Conservation (phyloP, 2,888 invertebrate genomes). For the Drosophila cracens region DNA sequence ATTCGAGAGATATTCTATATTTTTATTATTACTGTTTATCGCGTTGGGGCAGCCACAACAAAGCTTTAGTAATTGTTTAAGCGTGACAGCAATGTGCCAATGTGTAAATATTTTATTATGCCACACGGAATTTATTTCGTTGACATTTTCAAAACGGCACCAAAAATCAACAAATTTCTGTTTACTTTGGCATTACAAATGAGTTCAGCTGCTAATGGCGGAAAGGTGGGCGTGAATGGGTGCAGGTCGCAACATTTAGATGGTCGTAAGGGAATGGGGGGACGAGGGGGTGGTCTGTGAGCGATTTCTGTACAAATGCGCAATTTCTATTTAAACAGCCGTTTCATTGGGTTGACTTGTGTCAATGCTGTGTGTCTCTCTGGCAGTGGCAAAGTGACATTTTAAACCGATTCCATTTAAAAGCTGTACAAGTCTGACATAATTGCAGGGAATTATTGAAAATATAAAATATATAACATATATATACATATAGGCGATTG, state of each 20-base stretch:
- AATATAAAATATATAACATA: not conserved
- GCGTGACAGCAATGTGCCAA: slow-evolving; percentile 54
- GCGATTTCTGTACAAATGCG: slow-evolving; percentile 53
- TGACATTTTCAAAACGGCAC: slow-evolving; percentile 57
- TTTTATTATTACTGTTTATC: slow-evolving; percentile 34
- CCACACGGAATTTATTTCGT: slow-evolving; percentile 63
- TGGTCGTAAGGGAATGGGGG: not conserved
- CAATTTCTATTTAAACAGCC: slow-evolving; percentile 77
- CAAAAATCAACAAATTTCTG: slow-evolving; percentile 34
- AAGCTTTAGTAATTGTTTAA: slow-evolving; percentile 58
- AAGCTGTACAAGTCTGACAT: slow-evolving; percentile 23
- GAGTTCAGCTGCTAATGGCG: slow-evolving; percentile 63
- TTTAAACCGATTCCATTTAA: slow-evolving; percentile 29
- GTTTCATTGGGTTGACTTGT: slow-evolving; percentile 58
- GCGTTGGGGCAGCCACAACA: slow-evolving; percentile 44
- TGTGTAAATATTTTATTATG: slow-evolving; percentile 65
- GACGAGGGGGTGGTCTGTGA: not conserved
- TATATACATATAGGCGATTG: not conserved
- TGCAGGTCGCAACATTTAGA: not conserved
- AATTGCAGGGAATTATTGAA: slow-evolving; percentile 11
- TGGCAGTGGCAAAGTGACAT: slow-evolving; percentile 18
- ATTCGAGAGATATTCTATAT: slow-evolving; percentile 11
- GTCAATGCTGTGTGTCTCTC: slow-evolving; percentile 52
- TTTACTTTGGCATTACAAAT: slow-evolving; percentile 71
- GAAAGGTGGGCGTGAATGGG: slow-evolving; percentile 23